These are phyloP conservation scores for Phataginus tricuspis DNA, from an alignment of 2,797 vertebrate species.

Conservation along the genomic window DNA sequence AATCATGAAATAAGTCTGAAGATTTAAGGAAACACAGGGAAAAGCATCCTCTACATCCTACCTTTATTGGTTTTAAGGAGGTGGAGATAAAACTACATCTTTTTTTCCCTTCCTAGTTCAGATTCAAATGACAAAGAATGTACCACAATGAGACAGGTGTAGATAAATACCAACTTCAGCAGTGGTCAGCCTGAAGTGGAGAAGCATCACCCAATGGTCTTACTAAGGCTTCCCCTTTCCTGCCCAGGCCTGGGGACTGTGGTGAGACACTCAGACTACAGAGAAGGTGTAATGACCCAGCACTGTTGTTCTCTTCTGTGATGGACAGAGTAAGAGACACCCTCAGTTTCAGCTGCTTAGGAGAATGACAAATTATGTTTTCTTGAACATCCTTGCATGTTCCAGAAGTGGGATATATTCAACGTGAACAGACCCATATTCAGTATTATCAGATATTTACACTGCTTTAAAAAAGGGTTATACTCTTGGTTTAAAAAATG, in stretches of 20 bases:
- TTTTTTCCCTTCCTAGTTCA: neutral
- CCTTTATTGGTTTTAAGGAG: neutral
- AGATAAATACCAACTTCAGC: neutral
- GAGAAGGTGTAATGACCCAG: neutral
- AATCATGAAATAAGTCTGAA: neutral
- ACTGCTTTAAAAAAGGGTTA: neutral
- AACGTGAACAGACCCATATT: neutral
- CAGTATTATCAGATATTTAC: neutral
- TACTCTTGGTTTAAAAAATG: neutral
- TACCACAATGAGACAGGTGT: neutral
- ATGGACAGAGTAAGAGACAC: neutral
- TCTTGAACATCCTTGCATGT: neutral
- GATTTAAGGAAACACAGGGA: neutral
- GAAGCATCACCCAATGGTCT: neutral
- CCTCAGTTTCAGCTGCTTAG: neutral
- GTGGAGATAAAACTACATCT: neutral
- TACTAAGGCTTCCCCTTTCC: neutral
- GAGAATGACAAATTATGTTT: neutral
- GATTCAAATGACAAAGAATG: neutral
- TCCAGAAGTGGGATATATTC: neutral
- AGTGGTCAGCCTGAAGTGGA: neutral
- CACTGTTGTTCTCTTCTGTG: neutral
- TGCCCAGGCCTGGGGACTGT: neutral
- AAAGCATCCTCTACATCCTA: neutral
- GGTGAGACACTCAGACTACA: neutral